Percentiles rank a stretch among this genome's conserved stretches.
Conservation (phyloP, 2,797 vertebrate genomes). For the Vultur gryphus region DNA sequence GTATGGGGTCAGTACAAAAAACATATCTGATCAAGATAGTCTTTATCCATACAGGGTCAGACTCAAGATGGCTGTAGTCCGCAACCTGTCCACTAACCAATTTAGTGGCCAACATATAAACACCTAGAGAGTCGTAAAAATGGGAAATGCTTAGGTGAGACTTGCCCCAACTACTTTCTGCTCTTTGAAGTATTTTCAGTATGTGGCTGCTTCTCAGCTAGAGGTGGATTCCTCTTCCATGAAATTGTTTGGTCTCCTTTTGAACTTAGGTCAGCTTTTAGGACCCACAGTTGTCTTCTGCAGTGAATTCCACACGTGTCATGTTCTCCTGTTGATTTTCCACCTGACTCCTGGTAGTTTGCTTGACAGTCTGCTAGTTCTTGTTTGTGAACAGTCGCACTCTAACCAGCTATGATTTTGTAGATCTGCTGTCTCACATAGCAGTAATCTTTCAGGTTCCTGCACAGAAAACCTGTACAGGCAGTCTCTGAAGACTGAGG, state of each 20-base stretch:
- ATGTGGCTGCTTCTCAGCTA: background rate
- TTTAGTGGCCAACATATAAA: background rate
- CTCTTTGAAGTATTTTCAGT: background rate
- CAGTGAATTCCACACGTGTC: background rate
- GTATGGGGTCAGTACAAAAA: background rate
- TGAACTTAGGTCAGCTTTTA: background rate
- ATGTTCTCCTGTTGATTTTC: background rate
- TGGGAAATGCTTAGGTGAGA: background rate
- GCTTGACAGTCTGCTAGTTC: background rate
- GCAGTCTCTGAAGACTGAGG: background rate
- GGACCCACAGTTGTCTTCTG: background rate
- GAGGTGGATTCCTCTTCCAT: background rate
- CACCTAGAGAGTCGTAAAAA: background rate
- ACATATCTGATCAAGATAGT: accelerated
- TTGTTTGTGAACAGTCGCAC: background rate
- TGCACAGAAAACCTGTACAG: background rate
- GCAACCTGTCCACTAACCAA: background rate
- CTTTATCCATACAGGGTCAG: background rate
- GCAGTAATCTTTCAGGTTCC: background rate
- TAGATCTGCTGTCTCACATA: background rate
- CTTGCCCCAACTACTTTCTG: background rate
- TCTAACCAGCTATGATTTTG: background rate
- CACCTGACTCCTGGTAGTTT: background rate
- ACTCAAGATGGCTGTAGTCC: background rate
- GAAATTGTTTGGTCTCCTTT: background rate